phyloP scores from a whole-genome alignment of 1,140 invertebrate species.

The Bombus cullumanus region DNA sequence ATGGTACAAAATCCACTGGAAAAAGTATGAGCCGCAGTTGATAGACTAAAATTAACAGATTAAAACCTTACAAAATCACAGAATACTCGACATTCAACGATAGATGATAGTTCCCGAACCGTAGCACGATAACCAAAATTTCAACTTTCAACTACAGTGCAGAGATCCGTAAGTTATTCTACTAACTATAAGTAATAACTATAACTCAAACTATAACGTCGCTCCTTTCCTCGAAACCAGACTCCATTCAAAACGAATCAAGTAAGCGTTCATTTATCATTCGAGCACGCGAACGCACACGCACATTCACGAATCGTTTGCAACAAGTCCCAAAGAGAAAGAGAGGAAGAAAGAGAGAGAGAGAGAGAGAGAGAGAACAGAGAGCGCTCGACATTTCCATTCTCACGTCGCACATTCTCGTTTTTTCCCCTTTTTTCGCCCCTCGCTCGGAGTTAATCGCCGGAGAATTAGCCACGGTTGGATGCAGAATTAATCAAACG shows the following conservation, averaged over 20 bases:
- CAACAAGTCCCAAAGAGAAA: not conserved
- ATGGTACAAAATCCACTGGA: too few relatives aligned
- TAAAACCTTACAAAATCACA: too few relatives aligned
- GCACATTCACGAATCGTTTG: not conserved
- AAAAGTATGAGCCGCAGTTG: too few relatives aligned
- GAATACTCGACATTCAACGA: too few relatives aligned
- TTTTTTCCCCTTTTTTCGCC: conserved; percentile 27
- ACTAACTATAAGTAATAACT: not conserved
- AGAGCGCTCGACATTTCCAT: conserved; percentile 28
- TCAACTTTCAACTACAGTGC: too few relatives aligned
- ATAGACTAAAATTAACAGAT: too few relatives aligned
- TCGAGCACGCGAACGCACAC: not conserved
- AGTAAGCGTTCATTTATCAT: not conserved
- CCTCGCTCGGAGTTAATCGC: conserved; percentile 47
- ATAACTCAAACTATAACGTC: not conserved
- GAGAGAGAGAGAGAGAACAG: not conserved
- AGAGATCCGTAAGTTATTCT: too few relatives aligned
- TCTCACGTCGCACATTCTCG: conserved; percentile 4
- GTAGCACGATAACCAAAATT: too few relatives aligned
- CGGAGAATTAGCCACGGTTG: conserved; percentile 53
- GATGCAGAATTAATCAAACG: conserved; percentile 63
- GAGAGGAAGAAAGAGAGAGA: too few relatives aligned
- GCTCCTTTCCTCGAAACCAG: too few relatives aligned
- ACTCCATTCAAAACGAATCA: not conserved
- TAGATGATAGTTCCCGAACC: rapidly evolving